A percentile compares a stretch with the other conserved stretches of the same genome.
Evolutionary conservation across 2,888 invertebrate genomes (phyloP).

Genomic region (Drymonia ruficornis): DNA sequence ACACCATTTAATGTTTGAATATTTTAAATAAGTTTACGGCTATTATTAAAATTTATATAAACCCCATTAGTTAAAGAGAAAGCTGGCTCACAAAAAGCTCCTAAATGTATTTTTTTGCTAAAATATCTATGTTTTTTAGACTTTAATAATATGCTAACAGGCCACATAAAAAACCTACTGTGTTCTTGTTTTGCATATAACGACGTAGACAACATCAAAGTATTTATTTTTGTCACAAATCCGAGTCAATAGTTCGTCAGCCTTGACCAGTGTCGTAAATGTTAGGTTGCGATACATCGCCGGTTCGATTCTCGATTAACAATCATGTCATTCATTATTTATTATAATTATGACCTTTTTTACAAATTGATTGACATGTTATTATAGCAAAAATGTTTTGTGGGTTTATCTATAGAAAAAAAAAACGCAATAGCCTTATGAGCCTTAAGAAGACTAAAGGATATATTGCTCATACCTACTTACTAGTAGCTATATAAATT

Average conservation of each 20-base stretch:
- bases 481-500: no score
- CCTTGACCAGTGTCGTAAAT: constrained; percentile 28
- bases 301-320: constrained; percentile 8
- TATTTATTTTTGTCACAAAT: constrained; percentile 18
- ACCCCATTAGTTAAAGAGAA: no score
- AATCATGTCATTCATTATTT: constrained; percentile 24
- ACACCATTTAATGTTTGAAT: no score
- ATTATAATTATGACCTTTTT: constrained; percentile 28
- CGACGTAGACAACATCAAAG: constrained; percentile 8
- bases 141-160: no score
- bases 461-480: no score
- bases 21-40: no score
- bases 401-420: background rate
- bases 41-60: no score
- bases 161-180: no score
- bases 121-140: no score
- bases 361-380: constrained; percentile 20
- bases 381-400: background rate
- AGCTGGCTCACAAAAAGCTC: no score
- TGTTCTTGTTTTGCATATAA: no score
- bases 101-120: no score
- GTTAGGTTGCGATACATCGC: constrained; percentile 2
- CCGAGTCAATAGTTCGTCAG: constrained; percentile 6
- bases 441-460: background rate
- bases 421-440: background rate